These are phyloP conservation scores for Hypena proboscidalis DNA, from an alignment of 2,888 invertebrate species.

Conservation along the genomic window DNA sequence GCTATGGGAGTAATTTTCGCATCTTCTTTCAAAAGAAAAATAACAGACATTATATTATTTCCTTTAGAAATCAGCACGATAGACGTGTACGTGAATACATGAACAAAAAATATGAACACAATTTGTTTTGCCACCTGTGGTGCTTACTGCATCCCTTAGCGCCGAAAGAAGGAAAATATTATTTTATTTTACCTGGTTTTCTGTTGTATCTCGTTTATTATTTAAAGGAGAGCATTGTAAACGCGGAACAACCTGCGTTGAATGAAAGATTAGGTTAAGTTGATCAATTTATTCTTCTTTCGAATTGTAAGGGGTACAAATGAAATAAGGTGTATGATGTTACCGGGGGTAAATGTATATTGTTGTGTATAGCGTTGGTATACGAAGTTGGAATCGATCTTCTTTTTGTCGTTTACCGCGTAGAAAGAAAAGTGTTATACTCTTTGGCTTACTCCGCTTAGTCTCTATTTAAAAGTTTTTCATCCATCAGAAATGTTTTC, in stretches of 20 bases:
- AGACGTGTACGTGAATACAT: slow-evolving; percentile 12
- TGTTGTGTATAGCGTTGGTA: no score
- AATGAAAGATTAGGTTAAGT: slow-evolving; percentile 17
- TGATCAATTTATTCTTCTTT: slow-evolving; percentile 14
- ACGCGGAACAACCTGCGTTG: slow-evolving; percentile 16
- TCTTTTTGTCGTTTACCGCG: no score
- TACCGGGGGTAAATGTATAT: no score
- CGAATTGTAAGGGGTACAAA: slow-evolving; percentile 8
- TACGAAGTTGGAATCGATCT: no score
- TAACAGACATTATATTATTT: slow-evolving; percentile 36
- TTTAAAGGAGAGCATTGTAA: slow-evolving; percentile 26
- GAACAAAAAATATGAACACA: slow-evolving; percentile 29
- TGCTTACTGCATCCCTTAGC: slow-evolving; percentile 40
- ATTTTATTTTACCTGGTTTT: slow-evolving; percentile 42
- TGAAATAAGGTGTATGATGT: slow-evolving; percentile 2
- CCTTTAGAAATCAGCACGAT: slow-evolving; percentile 40
- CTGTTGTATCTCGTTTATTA: slow-evolving; percentile 36
- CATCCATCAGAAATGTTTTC: no score
- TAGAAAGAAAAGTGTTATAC: no score
- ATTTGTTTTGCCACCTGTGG: slow-evolving; percentile 45
- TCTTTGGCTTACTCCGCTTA: no score
- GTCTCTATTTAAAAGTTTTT: no score
- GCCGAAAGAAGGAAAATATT: slow-evolving; percentile 37
- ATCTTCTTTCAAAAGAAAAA: slow-evolving; percentile 27
- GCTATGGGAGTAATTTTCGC: slow-evolving; percentile 37